A percentile compares a stretch with the other conserved stretches of the same genome.
phyloP scores from a whole-genome alignment of 2,113 vertebrate genomes.

The Mirounga angustirostris region DNA sequence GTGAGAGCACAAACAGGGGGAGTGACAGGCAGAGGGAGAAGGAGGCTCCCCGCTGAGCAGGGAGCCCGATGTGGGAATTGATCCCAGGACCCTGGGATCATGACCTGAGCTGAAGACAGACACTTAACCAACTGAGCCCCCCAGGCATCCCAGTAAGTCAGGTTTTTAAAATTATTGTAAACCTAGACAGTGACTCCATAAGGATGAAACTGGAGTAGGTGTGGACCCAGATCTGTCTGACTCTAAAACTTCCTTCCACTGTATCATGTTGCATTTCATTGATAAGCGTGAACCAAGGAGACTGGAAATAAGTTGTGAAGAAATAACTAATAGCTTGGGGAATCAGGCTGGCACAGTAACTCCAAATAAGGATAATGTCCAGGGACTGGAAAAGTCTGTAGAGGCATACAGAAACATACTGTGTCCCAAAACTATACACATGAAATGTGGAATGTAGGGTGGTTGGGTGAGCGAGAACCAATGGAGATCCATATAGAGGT shows the following conservation, averaged over 20 bases:
- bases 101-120: too few relatives aligned
- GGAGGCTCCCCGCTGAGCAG: too few relatives aligned
- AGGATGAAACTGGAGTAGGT: background rate
- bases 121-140: too few relatives aligned
- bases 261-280: background rate
- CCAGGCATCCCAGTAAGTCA: background rate
- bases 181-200: background rate
- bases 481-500: background rate
- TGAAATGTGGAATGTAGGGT: background rate
- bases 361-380: background rate
- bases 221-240: background rate
- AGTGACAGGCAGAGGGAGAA: too few relatives aligned
- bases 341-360: background rate
- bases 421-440: background rate
- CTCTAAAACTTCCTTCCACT: background rate
- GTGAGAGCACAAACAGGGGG: too few relatives aligned
- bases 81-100: too few relatives aligned
- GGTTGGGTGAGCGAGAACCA: background rate
- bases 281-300: background rate
- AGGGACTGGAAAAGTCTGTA: background rate
- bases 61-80: too few relatives aligned
- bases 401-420: background rate
- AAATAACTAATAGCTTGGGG: background rate
- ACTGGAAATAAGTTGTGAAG: background rate
- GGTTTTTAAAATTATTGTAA: background rate